Percentiles rank a stretch among this genome's conserved stretches.
phyloP scores from a whole-genome alignment of 92 coral and sea anemone species.

The Desmophyllum pertusum region DNA sequence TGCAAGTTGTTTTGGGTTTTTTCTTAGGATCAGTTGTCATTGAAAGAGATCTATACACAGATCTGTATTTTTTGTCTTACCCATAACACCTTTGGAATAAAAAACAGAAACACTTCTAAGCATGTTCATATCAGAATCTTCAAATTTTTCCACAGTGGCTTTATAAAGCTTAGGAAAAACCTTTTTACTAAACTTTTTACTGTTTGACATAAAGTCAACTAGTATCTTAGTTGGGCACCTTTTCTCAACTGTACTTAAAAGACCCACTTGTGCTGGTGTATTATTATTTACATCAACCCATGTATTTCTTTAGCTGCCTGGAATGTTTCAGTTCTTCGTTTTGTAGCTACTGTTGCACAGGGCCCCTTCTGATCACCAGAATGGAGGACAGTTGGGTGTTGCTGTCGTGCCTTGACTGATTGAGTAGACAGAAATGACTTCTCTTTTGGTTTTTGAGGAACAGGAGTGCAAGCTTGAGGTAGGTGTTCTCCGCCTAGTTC shows the following conservation, averaged over 20 bases:
- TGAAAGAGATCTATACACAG: constrained; percentile 51
- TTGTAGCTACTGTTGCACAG: constrained; percentile 26
- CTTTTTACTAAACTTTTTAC: constrained; percentile 21
- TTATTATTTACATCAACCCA: constrained; percentile 50
- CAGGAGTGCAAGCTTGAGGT: constrained; percentile 24
- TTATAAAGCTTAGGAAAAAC: constrained; percentile 56
- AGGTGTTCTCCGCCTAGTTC: constrained; percentile 11
- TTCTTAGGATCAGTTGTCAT: constrained; percentile 48
- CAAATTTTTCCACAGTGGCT: constrained; percentile 44
- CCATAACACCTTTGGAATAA: constrained; percentile 56
- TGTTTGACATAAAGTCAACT: constrained; percentile 39
- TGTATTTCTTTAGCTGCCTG: constrained; percentile 62
- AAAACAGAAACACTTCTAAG: constrained; percentile 55
- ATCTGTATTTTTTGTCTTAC: constrained; percentile 68
- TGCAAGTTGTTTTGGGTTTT: constrained; percentile 44
- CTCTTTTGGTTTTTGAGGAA: constrained; percentile 29
- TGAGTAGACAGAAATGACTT: constrained; percentile 39
- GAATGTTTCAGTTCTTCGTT: constrained; percentile 56
- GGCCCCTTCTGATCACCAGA: constrained; percentile 34
- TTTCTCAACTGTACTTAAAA: constrained; percentile 28
- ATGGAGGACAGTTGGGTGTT: constrained; percentile 47
- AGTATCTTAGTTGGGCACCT: constrained; percentile 51
- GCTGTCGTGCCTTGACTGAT: constrained; percentile 29
- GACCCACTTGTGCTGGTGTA: constrained; percentile 45
- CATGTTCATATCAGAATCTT: constrained; percentile 54